These are phyloP conservation scores for Apteryx owenii DNA, from an alignment of 2,113 vertebrate species.

Conservation along the genomic window DNA sequence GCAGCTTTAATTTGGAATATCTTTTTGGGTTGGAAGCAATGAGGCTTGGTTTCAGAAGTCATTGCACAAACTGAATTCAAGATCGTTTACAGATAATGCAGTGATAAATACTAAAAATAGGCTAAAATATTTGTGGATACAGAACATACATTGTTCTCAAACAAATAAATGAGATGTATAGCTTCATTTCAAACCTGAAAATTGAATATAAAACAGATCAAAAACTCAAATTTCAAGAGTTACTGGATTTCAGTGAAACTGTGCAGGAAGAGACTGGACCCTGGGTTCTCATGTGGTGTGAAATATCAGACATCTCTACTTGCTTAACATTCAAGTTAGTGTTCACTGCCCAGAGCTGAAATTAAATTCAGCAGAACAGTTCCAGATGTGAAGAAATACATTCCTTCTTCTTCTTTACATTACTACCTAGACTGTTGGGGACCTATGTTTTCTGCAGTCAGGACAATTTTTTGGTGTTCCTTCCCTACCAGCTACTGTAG, in stretches of 20 bases:
- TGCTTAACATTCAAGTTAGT: not conserved
- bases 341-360: not conserved
- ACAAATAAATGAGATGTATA: not conserved
- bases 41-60: not conserved
- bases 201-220: not conserved
- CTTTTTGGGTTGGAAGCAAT: not conserved
- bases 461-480: fast-evolving
- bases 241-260: not conserved
- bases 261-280: not conserved
- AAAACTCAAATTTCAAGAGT: not conserved
- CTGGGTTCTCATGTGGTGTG: not conserved
- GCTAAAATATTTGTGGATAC: not conserved
- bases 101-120: not conserved
- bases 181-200: not conserved
- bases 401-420: not conserved
- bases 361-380: not conserved
- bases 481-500: not conserved
- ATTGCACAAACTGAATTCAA: not conserved
- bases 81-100: not conserved
- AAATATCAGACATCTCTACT: not conserved
- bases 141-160: not conserved
- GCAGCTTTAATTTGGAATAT: not conserved
- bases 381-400: not conserved
- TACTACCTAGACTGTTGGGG: not conserved
- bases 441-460: not conserved